These are phyloP conservation scores for Synaphobranchus kaupii DNA, from an alignment of 2,797 vertebrate genomes.

Conservation along the genomic window DNA sequence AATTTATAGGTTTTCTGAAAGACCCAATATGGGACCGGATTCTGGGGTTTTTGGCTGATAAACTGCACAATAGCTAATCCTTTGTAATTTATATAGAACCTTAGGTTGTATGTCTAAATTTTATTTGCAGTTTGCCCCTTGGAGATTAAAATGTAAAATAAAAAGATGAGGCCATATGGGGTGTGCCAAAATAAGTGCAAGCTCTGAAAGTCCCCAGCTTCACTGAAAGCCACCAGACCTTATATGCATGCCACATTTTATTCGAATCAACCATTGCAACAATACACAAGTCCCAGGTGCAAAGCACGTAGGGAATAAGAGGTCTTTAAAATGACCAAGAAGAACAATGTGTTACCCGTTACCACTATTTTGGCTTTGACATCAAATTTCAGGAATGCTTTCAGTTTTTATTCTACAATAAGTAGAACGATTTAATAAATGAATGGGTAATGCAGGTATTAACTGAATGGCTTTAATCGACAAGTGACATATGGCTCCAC, in stretches of 20 bases:
- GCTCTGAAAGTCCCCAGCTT: background rate
- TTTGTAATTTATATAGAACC: background rate
- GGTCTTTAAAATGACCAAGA: background rate
- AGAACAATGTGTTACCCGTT: background rate
- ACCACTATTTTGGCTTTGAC: background rate
- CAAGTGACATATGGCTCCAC: slow-evolving; percentile 22
- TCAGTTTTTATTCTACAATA: background rate
- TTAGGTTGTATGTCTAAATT: background rate
- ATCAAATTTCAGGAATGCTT: background rate
- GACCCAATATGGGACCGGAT: background rate
- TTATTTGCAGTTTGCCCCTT: background rate
- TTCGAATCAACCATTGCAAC: background rate
- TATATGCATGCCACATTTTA: background rate
- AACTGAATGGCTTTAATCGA: background rate
- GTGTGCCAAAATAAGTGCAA: background rate
- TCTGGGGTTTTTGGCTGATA: background rate
- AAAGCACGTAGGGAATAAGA: background rate
- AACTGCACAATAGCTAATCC: background rate
- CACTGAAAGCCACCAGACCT: background rate
- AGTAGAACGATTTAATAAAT: background rate
- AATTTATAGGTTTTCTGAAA: background rate
- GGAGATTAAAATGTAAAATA: background rate
- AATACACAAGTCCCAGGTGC: background rate
- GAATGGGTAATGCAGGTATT: background rate
- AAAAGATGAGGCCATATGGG: background rate